These are phyloP conservation scores for Oncorhynchus nerka DNA, from an alignment of 2,113 vertebrate species.

Conservation along the genomic window DNA sequence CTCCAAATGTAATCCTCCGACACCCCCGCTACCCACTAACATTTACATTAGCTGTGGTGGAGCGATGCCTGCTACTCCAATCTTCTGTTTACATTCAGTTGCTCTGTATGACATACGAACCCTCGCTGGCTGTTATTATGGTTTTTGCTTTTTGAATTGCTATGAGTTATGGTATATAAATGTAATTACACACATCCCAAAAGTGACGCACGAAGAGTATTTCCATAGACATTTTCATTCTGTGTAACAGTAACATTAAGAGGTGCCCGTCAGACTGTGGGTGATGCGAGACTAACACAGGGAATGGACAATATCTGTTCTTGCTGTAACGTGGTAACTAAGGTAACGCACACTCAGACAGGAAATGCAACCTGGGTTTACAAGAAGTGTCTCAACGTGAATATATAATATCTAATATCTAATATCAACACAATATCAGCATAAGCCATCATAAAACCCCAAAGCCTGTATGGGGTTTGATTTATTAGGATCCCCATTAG, in stretches of 20 bases:
- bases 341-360: not conserved
- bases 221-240: not conserved
- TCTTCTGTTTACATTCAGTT: constrained; percentile 16
- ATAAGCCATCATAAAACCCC: too few relatives aligned
- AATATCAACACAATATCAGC: too few relatives aligned
- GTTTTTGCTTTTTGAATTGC: constrained; percentile 1
- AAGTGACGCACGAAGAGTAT: not conserved
- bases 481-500: too few relatives aligned
- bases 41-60: constrained; percentile 27
- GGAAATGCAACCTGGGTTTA: not conserved
- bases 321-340: not conserved
- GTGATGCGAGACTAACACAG: not conserved
- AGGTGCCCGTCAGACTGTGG: not conserved
- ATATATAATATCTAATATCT: too few relatives aligned
- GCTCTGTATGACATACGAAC: constrained; percentile 12
- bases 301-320: not conserved
- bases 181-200: not conserved
- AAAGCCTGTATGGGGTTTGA: too few relatives aligned
- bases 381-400: too few relatives aligned
- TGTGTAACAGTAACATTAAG: too few relatives aligned
- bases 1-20: constrained; percentile 25
- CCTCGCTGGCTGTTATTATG: constrained; percentile 6
- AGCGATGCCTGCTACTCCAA: not conserved
- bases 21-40: constrained; percentile 10
- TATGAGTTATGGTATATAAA: constrained; percentile 30